Evolutionary conservation across 92 coral and sea anemone genomes (phyloP), one percentile per base, ranked within the genome.

Genomic region (Porites evermanni): DNA sequence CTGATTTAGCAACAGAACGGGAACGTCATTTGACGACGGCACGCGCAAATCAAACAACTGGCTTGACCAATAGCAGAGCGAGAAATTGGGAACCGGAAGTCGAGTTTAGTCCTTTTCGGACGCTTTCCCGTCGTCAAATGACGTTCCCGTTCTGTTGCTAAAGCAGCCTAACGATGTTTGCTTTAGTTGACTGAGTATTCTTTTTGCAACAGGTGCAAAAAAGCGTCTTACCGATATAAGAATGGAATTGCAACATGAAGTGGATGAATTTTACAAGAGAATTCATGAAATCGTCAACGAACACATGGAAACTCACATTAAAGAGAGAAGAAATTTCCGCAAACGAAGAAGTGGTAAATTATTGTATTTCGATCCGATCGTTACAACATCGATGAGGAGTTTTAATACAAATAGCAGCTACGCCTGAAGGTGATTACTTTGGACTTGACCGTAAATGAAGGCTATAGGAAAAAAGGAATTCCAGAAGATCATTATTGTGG

Each of bases 211-310:
- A 80, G 85, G 14, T 17, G 9, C 16, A 1, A 19, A 26, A n/a
- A 80, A 23, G 16, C 85, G 53, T 70, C 26, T 80, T 24, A n/a
- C 65, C 7, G 21, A 59, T 53, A 1, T 80, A n/a, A 70, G 54
- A 14, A 12, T 17, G 58, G 85, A 86, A 78, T 14, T 86, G 79
- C 54, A 24, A 24, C 64, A 86, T 14, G 73, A 77, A 44, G 89
- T 86, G 75, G 52, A 78, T 53, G 67, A 29, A 3, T 86, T 86
- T 80, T 79, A 86, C 64, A 56, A 19, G 20, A 58, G 78, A n/a
- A 6, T 86, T 47, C 56, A 32, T 18, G 59, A 86, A 29, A 67
- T 21, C 6, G 80, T 70, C 69, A 7, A 29, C 66, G 70, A 78
- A 80, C 67, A 78, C 68, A 86, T 19, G 53, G 9, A 32, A 18